Evolutionary conservation across 1,140 invertebrate genomes (phyloP), one percentile per base, ranked within the genome.

Genomic region (Macrobrachium rosenbergii): DNA sequence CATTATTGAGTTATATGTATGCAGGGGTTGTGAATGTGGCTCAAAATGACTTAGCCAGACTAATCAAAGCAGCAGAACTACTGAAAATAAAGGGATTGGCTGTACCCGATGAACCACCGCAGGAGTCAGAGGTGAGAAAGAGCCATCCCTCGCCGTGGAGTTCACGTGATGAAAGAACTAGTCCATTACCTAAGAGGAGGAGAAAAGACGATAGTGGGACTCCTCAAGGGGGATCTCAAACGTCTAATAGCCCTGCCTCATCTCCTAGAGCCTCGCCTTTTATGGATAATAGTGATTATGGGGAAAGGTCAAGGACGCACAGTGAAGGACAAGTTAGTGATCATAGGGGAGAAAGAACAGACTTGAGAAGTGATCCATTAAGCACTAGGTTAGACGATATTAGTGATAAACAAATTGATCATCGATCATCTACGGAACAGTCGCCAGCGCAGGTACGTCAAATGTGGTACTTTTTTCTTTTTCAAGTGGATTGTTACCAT

Each of bases 1-100:
- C 63, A 45, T 69, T 87, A 12, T 64, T 87, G 10, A 87, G 78
- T 52, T 87, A 87, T 62, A 87, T 87, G 84, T 87, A 87, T 59
- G 84, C 84, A 45, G 84, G 84, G 73, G 84, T 87, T 62, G 84
- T 87, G 23, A 87, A 87, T 45, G 84, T 87, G 58, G 84, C 84
- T 12, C 84, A 87, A 28, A 87, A 87, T 87, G 84, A 87, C 78
- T 28, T 87, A 23, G 84, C 84, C 12, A 64, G 78, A 43, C 62
- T 87, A 59, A 87, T 87, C 45, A 87, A 87, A 73, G 84, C 76
- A 17, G 84, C 84, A 2, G 84, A 87, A 43, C 58, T 87, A 17
- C 67, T 87, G 19, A 45, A 87, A 62, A 62, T 87, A n/a, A 87
- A 87, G 58, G 84, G 84, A n/a, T 21, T 87, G 37, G 84, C 84